These are phyloP conservation scores for Miichthys miiuy DNA, from an alignment of 2,797 vertebrate species.

Conservation along the genomic window DNA sequence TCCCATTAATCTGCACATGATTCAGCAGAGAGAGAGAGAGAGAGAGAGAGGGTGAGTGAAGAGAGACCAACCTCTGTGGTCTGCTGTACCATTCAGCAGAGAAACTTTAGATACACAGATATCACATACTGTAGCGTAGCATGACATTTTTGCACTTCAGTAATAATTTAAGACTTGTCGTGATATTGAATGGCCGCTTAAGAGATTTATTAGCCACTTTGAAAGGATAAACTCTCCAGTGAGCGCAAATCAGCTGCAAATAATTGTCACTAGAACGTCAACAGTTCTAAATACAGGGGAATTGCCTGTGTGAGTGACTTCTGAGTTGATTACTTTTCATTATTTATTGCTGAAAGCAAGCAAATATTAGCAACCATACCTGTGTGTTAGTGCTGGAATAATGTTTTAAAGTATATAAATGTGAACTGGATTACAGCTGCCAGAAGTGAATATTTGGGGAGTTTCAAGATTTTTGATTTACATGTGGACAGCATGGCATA, in stretches of 20 bases:
- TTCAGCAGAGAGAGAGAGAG: conserved; percentile 52
- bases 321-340: conserved; percentile 1
- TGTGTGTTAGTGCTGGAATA: not conserved
- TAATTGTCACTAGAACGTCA: conserved; percentile 26
- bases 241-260: conserved; percentile 18
- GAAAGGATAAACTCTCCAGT: conserved; percentile 20
- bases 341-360: conserved; percentile 14
- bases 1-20: conserved; percentile 80
- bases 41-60: conserved; percentile 11
- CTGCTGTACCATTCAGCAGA: conserved; percentile 8
- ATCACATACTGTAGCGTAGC: not conserved
- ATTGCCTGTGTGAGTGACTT: conserved; percentile 17
- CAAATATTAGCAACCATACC: not conserved
- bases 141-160: not conserved
- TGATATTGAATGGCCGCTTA: conserved; percentile 1
- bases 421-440: not conserved
- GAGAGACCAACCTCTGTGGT: conserved; percentile 2
- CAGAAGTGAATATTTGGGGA: not conserved
- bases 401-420: not conserved
- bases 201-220: conserved; percentile 45
- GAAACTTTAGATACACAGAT: conserved; percentile 14
- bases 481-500: no score
- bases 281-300: not conserved
- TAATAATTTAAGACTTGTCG: conserved; percentile 17
- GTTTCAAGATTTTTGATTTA: not conserved